phyloP scores from a whole-genome alignment of 2,113 vertebrate species.

The Prietella phreatophila region DNA sequence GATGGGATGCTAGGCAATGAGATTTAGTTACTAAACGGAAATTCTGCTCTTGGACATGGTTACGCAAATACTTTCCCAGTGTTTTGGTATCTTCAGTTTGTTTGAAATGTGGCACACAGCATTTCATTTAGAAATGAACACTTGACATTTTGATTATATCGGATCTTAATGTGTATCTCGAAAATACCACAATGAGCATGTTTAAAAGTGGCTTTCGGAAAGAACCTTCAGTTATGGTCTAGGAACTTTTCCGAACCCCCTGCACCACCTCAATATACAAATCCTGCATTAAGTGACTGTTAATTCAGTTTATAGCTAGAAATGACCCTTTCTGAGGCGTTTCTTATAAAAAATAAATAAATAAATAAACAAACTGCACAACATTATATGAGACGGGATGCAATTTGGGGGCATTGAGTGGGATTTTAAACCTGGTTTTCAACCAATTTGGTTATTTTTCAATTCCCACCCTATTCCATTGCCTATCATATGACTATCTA shows the following conservation, averaged over 20 bases:
- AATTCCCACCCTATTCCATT: background rate
- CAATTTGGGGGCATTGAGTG: background rate
- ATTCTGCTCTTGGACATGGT: background rate
- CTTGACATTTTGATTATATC: background rate
- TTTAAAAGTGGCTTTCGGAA: background rate
- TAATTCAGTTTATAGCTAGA: background rate
- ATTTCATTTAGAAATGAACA: background rate
- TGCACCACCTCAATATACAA: background rate
- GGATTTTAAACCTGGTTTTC: background rate
- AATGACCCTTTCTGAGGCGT: background rate
- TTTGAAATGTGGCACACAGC: background rate
- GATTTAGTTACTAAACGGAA: background rate
- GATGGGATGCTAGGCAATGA: background rate
- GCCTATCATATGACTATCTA: background rate
- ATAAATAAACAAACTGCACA: too few relatives aligned
- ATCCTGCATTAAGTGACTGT: background rate
- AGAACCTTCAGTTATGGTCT: background rate
- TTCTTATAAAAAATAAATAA: background rate
- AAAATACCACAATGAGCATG: background rate
- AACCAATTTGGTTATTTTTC: background rate
- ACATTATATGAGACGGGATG: background rate
- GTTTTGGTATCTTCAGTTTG: background rate
- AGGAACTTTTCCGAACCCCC: background rate
- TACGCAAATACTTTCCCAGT: background rate
- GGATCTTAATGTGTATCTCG: background rate